phyloP scores from a whole-genome alignment of 2,113 vertebrate genomes.

The Notarius quadriscutis region DNA sequence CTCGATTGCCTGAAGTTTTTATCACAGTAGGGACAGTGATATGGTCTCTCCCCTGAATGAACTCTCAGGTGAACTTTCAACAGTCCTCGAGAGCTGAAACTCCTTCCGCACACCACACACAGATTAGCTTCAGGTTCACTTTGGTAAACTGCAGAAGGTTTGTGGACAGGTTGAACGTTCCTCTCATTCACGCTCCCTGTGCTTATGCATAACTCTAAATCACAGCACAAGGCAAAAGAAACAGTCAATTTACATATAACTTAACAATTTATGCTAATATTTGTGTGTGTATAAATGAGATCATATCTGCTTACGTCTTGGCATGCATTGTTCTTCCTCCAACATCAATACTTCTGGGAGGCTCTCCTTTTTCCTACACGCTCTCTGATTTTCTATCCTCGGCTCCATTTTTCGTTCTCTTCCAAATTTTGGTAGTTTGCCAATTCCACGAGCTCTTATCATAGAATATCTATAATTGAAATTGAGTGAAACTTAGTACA shows the following conservation, averaged over 20 bases:
- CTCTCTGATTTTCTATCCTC: slow-evolving; percentile 18
- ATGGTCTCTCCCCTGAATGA: slow-evolving; percentile 52
- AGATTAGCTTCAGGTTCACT: slow-evolving; percentile 14
- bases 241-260: slow-evolving; percentile 14
- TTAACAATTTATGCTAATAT: neutral
- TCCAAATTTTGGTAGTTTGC: slow-evolving; percentile 36
- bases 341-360: slow-evolving; percentile 14
- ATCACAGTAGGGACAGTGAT: slow-evolving; percentile 50
- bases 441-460: slow-evolving; percentile 42
- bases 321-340: slow-evolving; percentile 38
- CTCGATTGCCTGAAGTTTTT: slow-evolving; percentile 56
- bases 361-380: slow-evolving; percentile 31
- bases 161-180: slow-evolving; percentile 28
- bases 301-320: slow-evolving; percentile 33
- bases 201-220: slow-evolving; percentile 32
- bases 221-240: slow-evolving; percentile 11
- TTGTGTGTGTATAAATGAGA: neutral
- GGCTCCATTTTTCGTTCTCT: slow-evolving; percentile 42
- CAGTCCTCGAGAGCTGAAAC: slow-evolving; percentile 47
- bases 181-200: slow-evolving; percentile 20
- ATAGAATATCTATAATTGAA: slow-evolving; percentile 32
- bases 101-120: slow-evolving; percentile 49
- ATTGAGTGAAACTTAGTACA: slow-evolving; percentile 2
- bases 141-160: slow-evolving; percentile 32
- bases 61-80: slow-evolving; percentile 50